Conservation (phyloP, 2,797 vertebrate genomes). For the Megaceryle alcyon region DNA sequence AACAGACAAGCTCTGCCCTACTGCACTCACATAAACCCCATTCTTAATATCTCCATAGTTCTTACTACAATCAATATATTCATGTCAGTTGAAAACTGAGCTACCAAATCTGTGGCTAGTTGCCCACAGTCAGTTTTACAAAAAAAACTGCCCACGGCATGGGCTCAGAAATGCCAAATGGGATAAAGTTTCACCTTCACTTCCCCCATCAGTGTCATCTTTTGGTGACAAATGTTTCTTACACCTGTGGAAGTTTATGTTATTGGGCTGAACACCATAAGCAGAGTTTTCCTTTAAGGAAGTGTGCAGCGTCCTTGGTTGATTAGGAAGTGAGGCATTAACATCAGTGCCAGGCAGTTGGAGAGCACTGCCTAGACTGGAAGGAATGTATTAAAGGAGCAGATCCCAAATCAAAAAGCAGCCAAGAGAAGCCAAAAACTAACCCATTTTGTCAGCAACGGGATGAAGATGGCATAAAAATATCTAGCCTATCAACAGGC, state of each 20-base stretch:
- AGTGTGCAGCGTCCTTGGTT: neutral
- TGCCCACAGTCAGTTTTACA: neutral
- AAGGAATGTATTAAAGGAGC: conserved; percentile 54
- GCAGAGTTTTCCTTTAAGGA: conserved; percentile 30
- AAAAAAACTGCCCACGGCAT: neutral
- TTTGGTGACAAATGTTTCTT: neutral
- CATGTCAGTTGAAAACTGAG: neutral
- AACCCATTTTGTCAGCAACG: neutral
- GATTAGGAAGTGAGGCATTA: conserved; percentile 13
- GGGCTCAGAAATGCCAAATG: neutral
- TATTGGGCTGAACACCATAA: neutral
- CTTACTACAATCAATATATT: neutral
- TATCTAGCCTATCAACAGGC: neutral
- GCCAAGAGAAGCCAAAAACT: neutral
- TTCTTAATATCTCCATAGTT: neutral
- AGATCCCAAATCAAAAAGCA: neutral
- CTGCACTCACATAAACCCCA: neutral
- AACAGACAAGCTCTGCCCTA: neutral
- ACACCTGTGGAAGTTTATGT: neutral
- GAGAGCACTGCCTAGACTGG: conserved; percentile 43
- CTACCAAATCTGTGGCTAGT: neutral
- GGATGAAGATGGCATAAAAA: neutral
- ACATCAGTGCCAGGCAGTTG: conserved; percentile 27
- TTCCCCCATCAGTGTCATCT: neutral
- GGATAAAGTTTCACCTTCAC: neutral